A percentile compares a stretch with the other conserved stretches of the same genome.
These are phyloP conservation scores for Tylochromis polylepis DNA, from an alignment of 2,113 vertebrate genomes.

Conservation along the genomic window DNA sequence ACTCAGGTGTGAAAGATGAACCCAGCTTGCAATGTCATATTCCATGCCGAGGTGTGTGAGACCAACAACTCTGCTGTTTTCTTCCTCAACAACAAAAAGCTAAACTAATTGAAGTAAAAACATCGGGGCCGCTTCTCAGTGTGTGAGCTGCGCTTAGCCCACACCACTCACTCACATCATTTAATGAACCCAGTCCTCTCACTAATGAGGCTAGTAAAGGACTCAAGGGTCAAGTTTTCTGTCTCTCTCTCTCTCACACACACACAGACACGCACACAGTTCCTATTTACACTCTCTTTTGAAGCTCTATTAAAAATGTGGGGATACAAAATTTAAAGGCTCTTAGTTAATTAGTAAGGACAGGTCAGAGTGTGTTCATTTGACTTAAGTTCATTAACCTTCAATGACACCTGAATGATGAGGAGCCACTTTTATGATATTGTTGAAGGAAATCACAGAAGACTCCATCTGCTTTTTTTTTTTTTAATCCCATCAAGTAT, in stretches of 20 bases:
- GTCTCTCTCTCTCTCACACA: neutral
- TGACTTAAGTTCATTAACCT: conserved; percentile 46
- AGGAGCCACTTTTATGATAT: conserved; percentile 1
- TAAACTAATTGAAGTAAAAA: conserved; percentile 2
- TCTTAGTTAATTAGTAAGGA: conserved; percentile 48
- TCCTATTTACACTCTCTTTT: conserved; percentile 15
- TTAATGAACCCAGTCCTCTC: conserved; percentile 64
- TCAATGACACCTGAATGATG: neutral
- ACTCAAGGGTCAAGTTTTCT: conserved; percentile 48
- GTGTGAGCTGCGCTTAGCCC: conserved; percentile 32
- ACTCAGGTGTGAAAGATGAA: neutral
- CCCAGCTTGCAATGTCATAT: neutral
- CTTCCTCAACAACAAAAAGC: neutral
- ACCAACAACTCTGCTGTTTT: neutral
- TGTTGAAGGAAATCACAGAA: neutral
- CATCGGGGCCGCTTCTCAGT: conserved; percentile 5
- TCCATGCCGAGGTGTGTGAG: neutral
- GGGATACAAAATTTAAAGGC: conserved; percentile 11
- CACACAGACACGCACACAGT: neutral
- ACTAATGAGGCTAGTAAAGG: conserved; percentile 60
- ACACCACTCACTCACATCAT: conserved; percentile 41
- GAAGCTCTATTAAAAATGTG: neutral
- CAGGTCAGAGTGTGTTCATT: conserved; percentile 34
- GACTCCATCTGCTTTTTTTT: neutral
- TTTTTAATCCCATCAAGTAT: neutral